Evolutionary conservation across 2,888 invertebrate species (phyloP), one percentile per base, ranked within the genome.

Genomic region (Ichneumon xanthorius): DNA sequence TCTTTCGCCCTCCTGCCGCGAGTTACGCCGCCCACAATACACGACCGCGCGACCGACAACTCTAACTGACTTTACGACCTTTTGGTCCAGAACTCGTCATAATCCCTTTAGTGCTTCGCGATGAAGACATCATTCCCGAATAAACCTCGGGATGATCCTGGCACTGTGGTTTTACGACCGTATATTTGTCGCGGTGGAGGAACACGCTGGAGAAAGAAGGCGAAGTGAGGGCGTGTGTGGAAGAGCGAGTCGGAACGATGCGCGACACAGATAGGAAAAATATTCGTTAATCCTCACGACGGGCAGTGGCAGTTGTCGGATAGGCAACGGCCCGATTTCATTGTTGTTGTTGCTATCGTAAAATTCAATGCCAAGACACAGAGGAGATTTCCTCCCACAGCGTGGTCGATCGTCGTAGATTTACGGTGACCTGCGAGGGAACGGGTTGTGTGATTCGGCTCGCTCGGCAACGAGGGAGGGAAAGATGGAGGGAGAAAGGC

Each of bases 81-180:
- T 77, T 79, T 82, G 76, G 76, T 81, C 87, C 85, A 82, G 85
- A 85, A 82, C 68, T 81, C 76, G 85, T 87, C 81, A 87, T 87
- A 82, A 87, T 87, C 84, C 87, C 53, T 86, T 86, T 77, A 84
- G 77, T 80, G 55, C 68, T 73, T 72, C 71, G 73, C 37, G 87
- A 87, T 86, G 81, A 87, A 87, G 87, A 84, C 87, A 84, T 87
- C 73, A 86, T 84, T 83, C 68, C 37, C 65, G 68, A 61, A 81
- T 81, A 80, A 81, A 81, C 75, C 73, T 82, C 26, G 19, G 78
- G 48, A 75, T 80, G 61, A 81, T 79, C 70, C 30, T 22, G 45
- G 40, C 68, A 61, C 67, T 70, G 58, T 45, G 55, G 67, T 63
- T 83, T 86, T 80, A 83, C 63, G 77, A 73, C 53, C 70, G 9